Base-by-base conservation (phyloP, 2,888 invertebrate genomes). In the Chamaedrilus cognettii region DNA sequence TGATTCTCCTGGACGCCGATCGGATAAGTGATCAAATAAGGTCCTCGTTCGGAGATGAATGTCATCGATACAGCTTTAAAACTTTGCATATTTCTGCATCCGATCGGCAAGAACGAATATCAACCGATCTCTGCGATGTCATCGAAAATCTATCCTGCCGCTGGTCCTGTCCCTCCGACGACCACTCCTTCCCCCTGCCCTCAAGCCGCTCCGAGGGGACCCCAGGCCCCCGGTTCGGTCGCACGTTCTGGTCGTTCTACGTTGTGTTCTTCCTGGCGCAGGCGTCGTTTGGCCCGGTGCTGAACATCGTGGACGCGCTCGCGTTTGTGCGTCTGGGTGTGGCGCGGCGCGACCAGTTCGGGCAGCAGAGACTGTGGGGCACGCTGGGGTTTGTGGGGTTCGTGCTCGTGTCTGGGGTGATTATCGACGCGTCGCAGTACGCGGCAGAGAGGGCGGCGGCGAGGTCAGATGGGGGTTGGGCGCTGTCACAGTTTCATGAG, bases 251-350 rank as follows among this genome's bases (percentile, higher is more conserved):
- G 88, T 87, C 91, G 69, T 94, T 94, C 80, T 92, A 94, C 80
- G 84, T 89, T 64, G 79, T 94, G 70, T 89, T 93, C 79, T 90
- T 94, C 74, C 85, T 92, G 76, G 93, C 90, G 1, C 92, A 91
- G 34, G 90, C 92, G 3, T 90, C 91, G 88, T 86, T 91, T 78
- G 90, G 91, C 3, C 92, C 92, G 33, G 90, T 91, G n/a, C 91
- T 93, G 0, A 92, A 92, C 15, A 90, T 94, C 65, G 90, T 93
- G 89, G 94, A 94, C 84, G 93, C 94, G 0, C 92, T 93, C 71
- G 91, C 93, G 0, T 85, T 94, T 70, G 91, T 90, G 15, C 90
- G 92, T 88, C 91, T 94, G 73, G 92, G 92, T 81, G 89, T 90
- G 79, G 90, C 90, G 77, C 88, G 89, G n/a, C 35, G 52, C 2